These are phyloP conservation scores for Gymnoscopelus microlampas DNA, from an alignment of 2,797 vertebrate species.

Conservation along the genomic window DNA sequence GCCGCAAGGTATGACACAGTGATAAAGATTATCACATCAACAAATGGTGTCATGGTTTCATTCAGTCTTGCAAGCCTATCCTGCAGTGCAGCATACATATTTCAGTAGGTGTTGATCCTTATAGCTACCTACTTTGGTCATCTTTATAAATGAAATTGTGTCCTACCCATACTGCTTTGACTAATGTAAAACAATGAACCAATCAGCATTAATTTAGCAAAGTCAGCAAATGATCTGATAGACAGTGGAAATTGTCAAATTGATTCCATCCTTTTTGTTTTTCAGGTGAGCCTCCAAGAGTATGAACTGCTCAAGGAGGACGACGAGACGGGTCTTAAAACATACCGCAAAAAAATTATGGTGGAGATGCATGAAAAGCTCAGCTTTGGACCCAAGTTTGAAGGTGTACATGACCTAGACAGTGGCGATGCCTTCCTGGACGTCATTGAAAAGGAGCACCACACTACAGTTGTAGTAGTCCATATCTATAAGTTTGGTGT, in stretches of 20 bases:
- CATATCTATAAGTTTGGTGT: slow-evolving; percentile 90
- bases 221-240: not conserved
- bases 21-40: too few relatives aligned
- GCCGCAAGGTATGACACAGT: slow-evolving; percentile 85
- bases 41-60: too few relatives aligned
- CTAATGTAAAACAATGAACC: too few relatives aligned
- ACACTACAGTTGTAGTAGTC: slow-evolving; percentile 89
- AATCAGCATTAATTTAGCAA: too few relatives aligned
- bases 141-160: too few relatives aligned
- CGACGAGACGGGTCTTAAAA: slow-evolving; percentile 90
- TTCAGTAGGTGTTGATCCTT: too few relatives aligned
- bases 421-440: slow-evolving; percentile 89
- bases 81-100: too few relatives aligned
- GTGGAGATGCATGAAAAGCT: slow-evolving; percentile 95
- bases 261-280: slow-evolving; percentile 19
- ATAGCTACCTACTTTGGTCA: too few relatives aligned
- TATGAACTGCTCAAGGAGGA: slow-evolving; percentile 93
- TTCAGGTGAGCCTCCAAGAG: slow-evolving; percentile 95
- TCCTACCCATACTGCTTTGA: too few relatives aligned
- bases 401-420: slow-evolving; percentile 88
- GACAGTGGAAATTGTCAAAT: not conserved
- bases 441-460: slow-evolving; percentile 92
- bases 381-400: slow-evolving; percentile 93
- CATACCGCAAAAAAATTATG: slow-evolving; percentile 96
- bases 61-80: too few relatives aligned